Conservation (phyloP, 2,888 invertebrate genomes). For the Macaria notata region DNA sequence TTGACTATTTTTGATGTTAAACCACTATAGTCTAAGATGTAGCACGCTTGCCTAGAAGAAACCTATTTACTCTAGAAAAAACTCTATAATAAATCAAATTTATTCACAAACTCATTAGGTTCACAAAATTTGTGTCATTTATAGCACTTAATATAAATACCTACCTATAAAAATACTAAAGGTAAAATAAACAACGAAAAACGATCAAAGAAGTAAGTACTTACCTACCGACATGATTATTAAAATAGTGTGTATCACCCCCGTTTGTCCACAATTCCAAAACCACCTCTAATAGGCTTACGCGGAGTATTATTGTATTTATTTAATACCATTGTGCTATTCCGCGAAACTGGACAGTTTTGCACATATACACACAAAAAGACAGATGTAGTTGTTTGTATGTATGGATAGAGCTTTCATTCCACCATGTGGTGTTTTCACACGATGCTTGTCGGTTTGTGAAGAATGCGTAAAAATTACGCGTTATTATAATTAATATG, state of each 20-base stretch:
- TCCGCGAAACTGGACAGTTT: not conserved
- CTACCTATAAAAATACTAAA: no score
- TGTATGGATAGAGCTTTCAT: not conserved
- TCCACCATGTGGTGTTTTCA: slow-evolving; percentile 7
- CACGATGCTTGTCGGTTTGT: slow-evolving; percentile 3
- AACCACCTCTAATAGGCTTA: not conserved
- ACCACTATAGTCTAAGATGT: no score
- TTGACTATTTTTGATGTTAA: no score
- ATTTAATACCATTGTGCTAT: not conserved
- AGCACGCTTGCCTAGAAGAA: no score
- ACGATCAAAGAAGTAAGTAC: no score
- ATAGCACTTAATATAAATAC: no score
- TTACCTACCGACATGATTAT: no score
- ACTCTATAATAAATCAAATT: no score
- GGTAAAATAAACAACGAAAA: not conserved
- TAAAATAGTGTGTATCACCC: not conserved
- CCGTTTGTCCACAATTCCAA: not conserved
- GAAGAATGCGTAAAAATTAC: not conserved
- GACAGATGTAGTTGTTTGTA: not conserved
- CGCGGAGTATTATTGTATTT: not conserved
- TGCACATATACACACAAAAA: not conserved
- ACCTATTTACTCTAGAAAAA: no score
- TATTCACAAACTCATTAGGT: no score
- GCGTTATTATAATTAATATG: no score
- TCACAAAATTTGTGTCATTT: no score